phyloP scores from a whole-genome alignment of 2,113 vertebrate species.

The Oncorhynchus gorbuscha region DNA sequence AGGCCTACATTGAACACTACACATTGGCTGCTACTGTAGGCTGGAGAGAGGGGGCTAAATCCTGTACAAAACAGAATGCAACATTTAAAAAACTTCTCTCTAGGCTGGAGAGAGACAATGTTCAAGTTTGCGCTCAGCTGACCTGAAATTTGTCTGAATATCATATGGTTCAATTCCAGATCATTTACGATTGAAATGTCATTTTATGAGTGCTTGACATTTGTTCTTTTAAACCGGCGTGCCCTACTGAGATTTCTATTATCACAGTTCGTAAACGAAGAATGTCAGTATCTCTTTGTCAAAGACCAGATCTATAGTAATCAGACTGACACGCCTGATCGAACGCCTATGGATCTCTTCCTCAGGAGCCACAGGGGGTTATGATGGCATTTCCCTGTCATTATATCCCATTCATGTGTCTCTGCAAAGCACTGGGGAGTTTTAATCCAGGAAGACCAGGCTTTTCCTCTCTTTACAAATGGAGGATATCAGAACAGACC shows the following conservation, averaged over 20 bases:
- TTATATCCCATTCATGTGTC: constrained; percentile 11
- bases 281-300: not conserved
- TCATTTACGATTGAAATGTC: too few relatives aligned
- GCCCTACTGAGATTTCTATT: not conserved
- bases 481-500: constrained; percentile 3
- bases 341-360: constrained; percentile 3
- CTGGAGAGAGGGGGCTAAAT: too few relatives aligned
- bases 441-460: constrained; percentile 45
- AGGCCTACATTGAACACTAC: too few relatives aligned
- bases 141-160: too few relatives aligned
- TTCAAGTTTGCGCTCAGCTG: too few relatives aligned
- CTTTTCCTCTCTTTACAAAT: constrained; percentile 14
- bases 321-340: not conserved
- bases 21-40: too few relatives aligned
- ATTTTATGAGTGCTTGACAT: too few relatives aligned
- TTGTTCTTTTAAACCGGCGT: too few relatives aligned
- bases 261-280: not conserved
- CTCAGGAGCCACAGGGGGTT: not conserved
- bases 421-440: constrained; percentile 31
- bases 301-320: not conserved
- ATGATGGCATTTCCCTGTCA: not conserved
- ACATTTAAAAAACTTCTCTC: too few relatives aligned
- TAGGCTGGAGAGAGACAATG: too few relatives aligned
- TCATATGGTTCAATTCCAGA: too few relatives aligned
- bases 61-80: too few relatives aligned